Conservation (phyloP, 1,140 invertebrate genomes). For the Xylocopa sonorina region DNA sequence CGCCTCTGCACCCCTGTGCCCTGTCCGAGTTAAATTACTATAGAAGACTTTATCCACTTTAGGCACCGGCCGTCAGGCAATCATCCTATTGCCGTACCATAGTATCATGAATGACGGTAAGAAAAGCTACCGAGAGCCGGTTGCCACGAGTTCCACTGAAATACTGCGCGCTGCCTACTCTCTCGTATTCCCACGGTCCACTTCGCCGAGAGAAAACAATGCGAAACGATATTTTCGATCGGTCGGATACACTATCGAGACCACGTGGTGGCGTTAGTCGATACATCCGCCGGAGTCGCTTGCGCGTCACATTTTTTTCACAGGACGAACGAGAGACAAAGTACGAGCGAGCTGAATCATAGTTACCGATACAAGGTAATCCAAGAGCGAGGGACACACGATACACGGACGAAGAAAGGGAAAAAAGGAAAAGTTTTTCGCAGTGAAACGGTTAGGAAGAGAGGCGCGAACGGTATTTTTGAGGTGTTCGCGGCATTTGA, state of each 20-base stretch:
- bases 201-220: constrained; percentile 48
- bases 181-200: constrained; percentile 67
- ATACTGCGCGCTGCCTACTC: constrained; percentile 60
- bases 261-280: constrained; percentile 2
- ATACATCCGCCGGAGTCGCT: neutral
- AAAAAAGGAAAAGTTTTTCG: too few species aligned
- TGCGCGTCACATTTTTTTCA: constrained; percentile 9
- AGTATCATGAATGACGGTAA: constrained; percentile 79
- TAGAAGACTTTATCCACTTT: constrained; percentile 81
- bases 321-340: neutral
- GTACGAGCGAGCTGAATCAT: too few species aligned
- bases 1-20: constrained; percentile 66
- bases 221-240: constrained; percentile 34
- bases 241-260: neutral
- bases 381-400: neutral
- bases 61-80: constrained; percentile 75
- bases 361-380: constrained; percentile 41
- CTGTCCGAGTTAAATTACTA: constrained; percentile 76
- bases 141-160: constrained; percentile 70
- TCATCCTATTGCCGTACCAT: constrained; percentile 79
- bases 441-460: neutral
- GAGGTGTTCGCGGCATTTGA: neutral
- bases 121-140: constrained; percentile 73
- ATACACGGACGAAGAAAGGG: neutral
- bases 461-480: too few species aligned